These are phyloP conservation scores for Luehdorfia chinensis DNA, from an alignment of 1,140 invertebrate genomes.

Conservation along the genomic window DNA sequence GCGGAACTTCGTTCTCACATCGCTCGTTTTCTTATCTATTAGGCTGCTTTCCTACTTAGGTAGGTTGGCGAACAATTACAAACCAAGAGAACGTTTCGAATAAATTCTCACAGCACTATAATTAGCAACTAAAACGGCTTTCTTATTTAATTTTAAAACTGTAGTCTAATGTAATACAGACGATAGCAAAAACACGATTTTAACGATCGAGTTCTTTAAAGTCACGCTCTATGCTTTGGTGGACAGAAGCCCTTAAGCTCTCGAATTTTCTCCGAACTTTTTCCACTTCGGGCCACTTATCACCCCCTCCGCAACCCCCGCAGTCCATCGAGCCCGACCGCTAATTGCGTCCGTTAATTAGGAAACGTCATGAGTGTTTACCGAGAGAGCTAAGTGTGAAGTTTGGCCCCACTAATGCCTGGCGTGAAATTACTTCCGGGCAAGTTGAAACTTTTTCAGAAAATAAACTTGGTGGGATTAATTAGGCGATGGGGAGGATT, in stretches of 20 bases:
- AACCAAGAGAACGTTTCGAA: too few species aligned
- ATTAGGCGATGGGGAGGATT: slow-evolving; percentile 75
- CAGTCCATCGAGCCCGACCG: slow-evolving; percentile 58
- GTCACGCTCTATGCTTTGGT: slow-evolving; percentile 7
- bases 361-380: slow-evolving; percentile 76
- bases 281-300: slow-evolving; percentile 62
- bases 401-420: slow-evolving; percentile 61
- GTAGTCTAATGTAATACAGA: too few species aligned
- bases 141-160: too few species aligned
- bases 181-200: too few species aligned
- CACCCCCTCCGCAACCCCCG: slow-evolving; percentile 37
- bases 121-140: too few species aligned
- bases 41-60: neutral
- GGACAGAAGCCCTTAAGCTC: slow-evolving; percentile 37
- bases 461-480: slow-evolving; percentile 72
- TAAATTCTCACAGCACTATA: too few species aligned
- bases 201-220: too few species aligned
- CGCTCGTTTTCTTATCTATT: slow-evolving; percentile 10
- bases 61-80: too few species aligned
- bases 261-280: slow-evolving; percentile 66
- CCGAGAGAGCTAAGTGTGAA: slow-evolving; percentile 73
- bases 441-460: slow-evolving; percentile 71
- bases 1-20: slow-evolving; percentile 10
- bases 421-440: slow-evolving; percentile 67
- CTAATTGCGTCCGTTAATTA: slow-evolving; percentile 77